Conservation (phyloP, 2,888 invertebrate species). For the Drosophila phalerata region DNA sequence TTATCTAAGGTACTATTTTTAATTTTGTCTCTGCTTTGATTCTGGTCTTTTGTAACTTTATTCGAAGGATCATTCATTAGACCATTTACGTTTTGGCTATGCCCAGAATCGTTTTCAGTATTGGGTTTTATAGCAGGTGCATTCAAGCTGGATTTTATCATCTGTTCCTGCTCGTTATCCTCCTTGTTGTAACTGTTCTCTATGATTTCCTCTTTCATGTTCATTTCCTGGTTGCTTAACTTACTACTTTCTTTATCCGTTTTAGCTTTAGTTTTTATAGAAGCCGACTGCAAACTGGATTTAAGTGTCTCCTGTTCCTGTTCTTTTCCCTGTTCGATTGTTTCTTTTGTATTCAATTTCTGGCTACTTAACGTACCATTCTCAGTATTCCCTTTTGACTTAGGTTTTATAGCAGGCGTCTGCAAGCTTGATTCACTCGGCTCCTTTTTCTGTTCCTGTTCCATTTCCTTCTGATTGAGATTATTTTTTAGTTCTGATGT, state of each 20-base stretch:
- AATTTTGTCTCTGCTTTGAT: too few relatives aligned
- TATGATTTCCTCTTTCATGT: neutral
- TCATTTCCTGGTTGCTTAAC: too few relatives aligned
- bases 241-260: neutral
- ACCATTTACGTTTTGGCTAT: neutral
- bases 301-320: neutral
- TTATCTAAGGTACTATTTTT: neutral
- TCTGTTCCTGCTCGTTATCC: neutral
- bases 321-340: neutral
- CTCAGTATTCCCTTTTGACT: neutral
- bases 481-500: neutral
- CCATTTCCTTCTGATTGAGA: neutral
- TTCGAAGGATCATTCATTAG: neutral
- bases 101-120: neutral
- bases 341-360: neutral
- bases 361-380: too few relatives aligned
- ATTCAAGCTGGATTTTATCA: neutral
- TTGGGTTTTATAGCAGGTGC: neutral
- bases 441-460: neutral
- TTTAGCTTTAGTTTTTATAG: neutral
- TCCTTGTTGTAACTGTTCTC: neutral
- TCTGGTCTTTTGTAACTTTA: too few relatives aligned
- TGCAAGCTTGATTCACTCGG: neutral
- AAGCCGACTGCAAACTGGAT: neutral
- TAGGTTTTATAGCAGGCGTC: neutral